phyloP scores from a whole-genome alignment of 2,888 invertebrate genomes.

The Epistrophe grossulariae region DNA sequence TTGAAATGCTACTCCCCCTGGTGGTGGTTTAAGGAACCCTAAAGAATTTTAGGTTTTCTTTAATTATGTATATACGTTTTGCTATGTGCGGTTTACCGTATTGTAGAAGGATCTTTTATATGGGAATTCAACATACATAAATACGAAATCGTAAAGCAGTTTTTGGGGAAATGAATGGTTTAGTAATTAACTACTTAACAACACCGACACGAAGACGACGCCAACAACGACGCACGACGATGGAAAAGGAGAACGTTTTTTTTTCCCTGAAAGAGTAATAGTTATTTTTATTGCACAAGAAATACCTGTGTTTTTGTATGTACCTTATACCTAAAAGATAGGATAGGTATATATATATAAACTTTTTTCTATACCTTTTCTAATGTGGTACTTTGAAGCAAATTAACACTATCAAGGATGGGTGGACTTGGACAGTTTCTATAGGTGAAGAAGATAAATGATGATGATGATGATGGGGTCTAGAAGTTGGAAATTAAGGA shows the following conservation, averaged over 20 bases:
- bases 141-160: slow-evolving; percentile 2
- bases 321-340: too few species aligned
- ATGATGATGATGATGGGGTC: background rate
- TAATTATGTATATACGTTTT: background rate
- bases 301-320: too few species aligned
- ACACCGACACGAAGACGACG: background rate
- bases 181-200: slow-evolving; percentile 61
- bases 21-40: background rate
- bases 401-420: slow-evolving; percentile 52
- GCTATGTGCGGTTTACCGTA: background rate
- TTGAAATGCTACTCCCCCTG: background rate
- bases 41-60: background rate
- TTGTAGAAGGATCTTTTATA: slow-evolving; percentile 6
- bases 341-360: too few species aligned
- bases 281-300: slow-evolving; percentile 3
- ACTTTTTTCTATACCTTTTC: background rate
- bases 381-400: slow-evolving; percentile 2
- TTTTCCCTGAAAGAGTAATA: slow-evolving; percentile 21
- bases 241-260: slow-evolving; percentile 21
- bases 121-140: background rate
- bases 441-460: slow-evolving; percentile 37
- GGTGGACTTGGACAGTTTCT: slow-evolving; percentile 14
- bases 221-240: background rate
- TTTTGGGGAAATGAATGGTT: slow-evolving; percentile 28
- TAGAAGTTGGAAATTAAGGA: background rate